Evolutionary conservation across 1,140 invertebrate genomes (phyloP).

Genomic region (Drosophila carrolli): DNA sequence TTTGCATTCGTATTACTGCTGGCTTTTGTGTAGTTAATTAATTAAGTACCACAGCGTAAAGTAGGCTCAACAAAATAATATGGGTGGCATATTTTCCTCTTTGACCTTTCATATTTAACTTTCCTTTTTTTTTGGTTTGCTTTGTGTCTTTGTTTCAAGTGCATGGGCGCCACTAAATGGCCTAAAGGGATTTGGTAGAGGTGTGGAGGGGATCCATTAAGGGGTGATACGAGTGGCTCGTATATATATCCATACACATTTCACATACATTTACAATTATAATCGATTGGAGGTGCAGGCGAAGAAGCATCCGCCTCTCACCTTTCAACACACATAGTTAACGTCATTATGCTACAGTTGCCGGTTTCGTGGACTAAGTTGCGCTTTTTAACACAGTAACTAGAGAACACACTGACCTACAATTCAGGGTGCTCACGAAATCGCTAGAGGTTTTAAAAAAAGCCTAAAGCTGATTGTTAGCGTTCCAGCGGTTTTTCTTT

Average conservation of each 20-base stretch:
- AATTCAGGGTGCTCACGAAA: conserved; percentile 6
- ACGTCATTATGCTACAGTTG: conserved; percentile 50
- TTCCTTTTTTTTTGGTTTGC: conserved; percentile 42
- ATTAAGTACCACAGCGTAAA: conserved; percentile 78
- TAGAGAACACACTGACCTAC: conserved; percentile 71
- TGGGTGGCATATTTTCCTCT: conserved; percentile 48
- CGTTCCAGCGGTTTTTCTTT: not conserved
- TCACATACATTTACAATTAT: conserved; percentile 66
- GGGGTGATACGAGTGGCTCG: too few relatives aligned
- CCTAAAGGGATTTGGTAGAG: not conserved
- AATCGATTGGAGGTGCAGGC: conserved; percentile 30
- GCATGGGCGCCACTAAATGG: conserved; percentile 16
- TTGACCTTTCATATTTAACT: conserved; percentile 8
- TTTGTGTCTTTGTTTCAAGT: conserved; percentile 57
- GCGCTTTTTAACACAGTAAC: conserved; percentile 76
- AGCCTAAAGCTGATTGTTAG: not conserved
- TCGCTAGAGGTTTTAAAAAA: not conserved
- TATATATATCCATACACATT: conserved; percentile 61
- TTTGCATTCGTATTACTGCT: conserved; percentile 53
- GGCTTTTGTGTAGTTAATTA: conserved; percentile 59
- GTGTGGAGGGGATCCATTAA: conserved; percentile 8
- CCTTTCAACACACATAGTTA: conserved; percentile 44
- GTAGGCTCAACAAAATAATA: conserved; percentile 69
- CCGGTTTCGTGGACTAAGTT: conserved; percentile 61
- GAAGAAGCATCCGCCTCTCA: conserved; percentile 4